Evolutionary conservation across 1,140 invertebrate genomes (phyloP).

Genomic region (Megalopta genalis): DNA sequence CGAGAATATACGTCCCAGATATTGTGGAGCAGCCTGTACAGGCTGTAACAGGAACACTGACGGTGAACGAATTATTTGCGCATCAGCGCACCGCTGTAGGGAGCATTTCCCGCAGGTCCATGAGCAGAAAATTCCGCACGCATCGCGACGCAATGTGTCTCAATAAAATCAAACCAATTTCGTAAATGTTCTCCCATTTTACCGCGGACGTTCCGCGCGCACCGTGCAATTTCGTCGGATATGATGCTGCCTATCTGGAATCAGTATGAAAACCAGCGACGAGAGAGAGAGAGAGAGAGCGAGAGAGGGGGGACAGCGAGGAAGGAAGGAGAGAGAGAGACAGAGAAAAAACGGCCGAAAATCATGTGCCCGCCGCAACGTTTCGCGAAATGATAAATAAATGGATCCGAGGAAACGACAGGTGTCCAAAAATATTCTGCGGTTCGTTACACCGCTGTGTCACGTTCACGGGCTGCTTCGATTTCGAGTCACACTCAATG

Average conservation of each 20-base stretch:
- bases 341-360: neutral
- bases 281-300: too few species aligned
- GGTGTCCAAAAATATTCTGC: constrained; percentile 40
- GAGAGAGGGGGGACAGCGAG: too few species aligned
- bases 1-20: too few species aligned
- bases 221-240: constrained; percentile 27
- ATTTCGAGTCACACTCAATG: constrained; percentile 68
- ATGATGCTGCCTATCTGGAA: neutral
- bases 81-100: neutral
- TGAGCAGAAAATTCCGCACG: constrained; percentile 1
- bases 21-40: too few species aligned
- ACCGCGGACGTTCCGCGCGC: constrained; percentile 36
- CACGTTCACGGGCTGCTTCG: constrained; percentile 60
- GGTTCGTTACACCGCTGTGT: constrained; percentile 52
- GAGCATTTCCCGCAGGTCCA: neutral
- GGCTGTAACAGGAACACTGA: neutral
- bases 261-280: neutral
- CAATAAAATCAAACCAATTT: constrained; percentile 53
- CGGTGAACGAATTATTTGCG: neutral
- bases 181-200: constrained; percentile 47
- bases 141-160: constrained; percentile 40
- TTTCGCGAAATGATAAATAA: constrained; percentile 45
- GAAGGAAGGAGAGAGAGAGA: too few species aligned
- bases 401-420: constrained; percentile 3
- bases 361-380: constrained; percentile 12